phyloP scores from a whole-genome alignment of 2,888 invertebrate species.

The Baccha elongata region DNA sequence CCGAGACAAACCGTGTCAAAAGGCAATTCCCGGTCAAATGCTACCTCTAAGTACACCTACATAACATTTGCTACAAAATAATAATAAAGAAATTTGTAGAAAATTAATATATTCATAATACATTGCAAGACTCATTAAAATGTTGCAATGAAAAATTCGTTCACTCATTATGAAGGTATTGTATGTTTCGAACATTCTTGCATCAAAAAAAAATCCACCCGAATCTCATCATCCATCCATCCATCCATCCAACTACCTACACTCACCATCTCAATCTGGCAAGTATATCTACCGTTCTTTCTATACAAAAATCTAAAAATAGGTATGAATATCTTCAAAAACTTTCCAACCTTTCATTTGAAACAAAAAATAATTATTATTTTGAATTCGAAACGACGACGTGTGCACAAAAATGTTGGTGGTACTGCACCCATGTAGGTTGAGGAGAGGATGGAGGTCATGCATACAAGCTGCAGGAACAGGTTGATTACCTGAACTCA shows the following conservation, averaged over 20 bases:
- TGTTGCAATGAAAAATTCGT: too few species aligned
- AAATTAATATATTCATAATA: too few species aligned
- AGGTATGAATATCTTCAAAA: conserved; percentile 33
- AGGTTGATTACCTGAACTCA: conserved; percentile 54
- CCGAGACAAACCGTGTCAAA: too few species aligned
- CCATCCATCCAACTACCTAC: too few species aligned
- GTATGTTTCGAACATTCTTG: conserved; percentile 18
- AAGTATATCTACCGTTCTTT: too few species aligned
- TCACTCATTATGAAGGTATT: background rate
- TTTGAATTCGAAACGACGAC: conserved; percentile 52
- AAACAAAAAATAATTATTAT: conserved; percentile 68
- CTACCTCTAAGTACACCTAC: too few species aligned
- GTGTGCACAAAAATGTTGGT: conserved; percentile 20
- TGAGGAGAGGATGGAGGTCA: conserved; percentile 7
- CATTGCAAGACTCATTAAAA: conserved; percentile 3
- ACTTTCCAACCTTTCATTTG: conserved; percentile 56
- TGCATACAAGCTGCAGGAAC: conserved; percentile 33
- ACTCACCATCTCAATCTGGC: background rate
- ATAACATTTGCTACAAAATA: too few species aligned
- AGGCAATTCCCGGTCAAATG: too few species aligned
- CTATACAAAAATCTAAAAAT: background rate
- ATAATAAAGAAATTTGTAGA: too few species aligned
- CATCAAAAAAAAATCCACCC: too few species aligned
- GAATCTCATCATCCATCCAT: conserved; percentile 6
- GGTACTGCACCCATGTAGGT: background rate